These are phyloP conservation scores for Petrophora chlorosata DNA, from an alignment of 2,888 invertebrate species.

Conservation along the genomic window DNA sequence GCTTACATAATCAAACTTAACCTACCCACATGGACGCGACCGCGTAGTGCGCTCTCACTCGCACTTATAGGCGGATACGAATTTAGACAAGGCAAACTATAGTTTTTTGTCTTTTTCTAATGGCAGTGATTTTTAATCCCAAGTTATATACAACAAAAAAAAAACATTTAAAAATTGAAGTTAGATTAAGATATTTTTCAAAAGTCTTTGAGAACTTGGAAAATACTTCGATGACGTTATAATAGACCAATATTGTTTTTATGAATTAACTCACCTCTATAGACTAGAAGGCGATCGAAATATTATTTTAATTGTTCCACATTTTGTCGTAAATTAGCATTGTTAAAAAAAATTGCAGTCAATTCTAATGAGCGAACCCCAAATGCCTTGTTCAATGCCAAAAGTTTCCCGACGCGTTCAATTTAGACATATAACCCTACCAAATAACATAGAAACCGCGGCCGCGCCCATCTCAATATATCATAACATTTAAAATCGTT, in stretches of 20 bases:
- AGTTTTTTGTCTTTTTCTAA: constrained; percentile 34
- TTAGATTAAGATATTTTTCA: no score
- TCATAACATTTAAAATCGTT: constrained; percentile 49
- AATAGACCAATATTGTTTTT: no score
- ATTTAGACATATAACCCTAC: constrained; percentile 40
- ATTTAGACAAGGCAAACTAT: constrained; percentile 38
- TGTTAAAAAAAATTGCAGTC: background rate
- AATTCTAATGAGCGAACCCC: background rate
- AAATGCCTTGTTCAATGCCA: constrained; percentile 14
- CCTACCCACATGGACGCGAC: constrained; percentile 60
- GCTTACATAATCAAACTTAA: constrained; percentile 71
- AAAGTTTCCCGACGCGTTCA: constrained; percentile 23
- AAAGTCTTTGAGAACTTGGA: no score
- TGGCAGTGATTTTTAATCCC: constrained; percentile 22
- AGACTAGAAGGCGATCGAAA: no score
- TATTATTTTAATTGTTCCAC: no score
- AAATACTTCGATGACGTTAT: no score
- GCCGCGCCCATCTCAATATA: constrained; percentile 39
- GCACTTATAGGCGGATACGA: constrained; percentile 52
- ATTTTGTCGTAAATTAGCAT: no score
- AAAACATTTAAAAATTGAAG: no score
- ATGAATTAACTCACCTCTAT: no score
- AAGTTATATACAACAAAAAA: constrained; percentile 16
- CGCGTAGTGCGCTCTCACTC: constrained; percentile 44
- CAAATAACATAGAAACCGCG: constrained; percentile 38